These are phyloP conservation scores for Argyrosomus japonicus DNA, from an alignment of 2,113 vertebrate species.

Conservation along the genomic window DNA sequence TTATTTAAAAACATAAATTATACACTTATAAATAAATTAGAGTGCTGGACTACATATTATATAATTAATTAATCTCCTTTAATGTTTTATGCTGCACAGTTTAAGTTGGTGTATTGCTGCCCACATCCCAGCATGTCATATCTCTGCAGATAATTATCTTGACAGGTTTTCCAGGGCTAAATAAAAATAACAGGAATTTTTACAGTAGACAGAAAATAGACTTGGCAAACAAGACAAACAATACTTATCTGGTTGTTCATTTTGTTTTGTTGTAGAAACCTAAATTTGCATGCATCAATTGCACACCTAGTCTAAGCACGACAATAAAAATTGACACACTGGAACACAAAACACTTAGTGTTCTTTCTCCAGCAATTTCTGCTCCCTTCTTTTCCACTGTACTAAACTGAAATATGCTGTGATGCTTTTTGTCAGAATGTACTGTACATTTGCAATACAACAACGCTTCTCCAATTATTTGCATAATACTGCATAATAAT, in stretches of 20 bases:
- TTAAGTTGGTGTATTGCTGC: neutral
- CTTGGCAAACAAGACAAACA: neutral
- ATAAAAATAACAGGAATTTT: conserved; percentile 3
- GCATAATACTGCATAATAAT: neutral
- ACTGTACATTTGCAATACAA: neutral
- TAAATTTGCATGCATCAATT: neutral
- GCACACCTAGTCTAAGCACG: neutral
- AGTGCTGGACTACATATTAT: neutral
- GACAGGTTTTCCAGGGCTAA: neutral
- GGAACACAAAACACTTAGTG: neutral
- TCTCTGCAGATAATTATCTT: conserved; percentile 34
- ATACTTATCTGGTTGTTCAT: neutral
- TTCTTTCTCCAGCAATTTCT: neutral
- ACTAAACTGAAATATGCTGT: neutral
- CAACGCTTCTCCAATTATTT: neutral
- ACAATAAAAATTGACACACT: neutral
- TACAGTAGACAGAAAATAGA: neutral
- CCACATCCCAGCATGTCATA: conserved; percentile 5
- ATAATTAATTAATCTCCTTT: neutral
- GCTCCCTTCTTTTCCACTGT: neutral
- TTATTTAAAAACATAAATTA: neutral
- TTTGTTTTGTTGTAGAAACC: neutral
- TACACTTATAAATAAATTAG: neutral
- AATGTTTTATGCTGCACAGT: neutral
- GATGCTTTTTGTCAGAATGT: neutral